Evolutionary conservation across 2,797 vertebrate genomes (phyloP), one percentile per base, ranked within the genome.

Genomic region (Falco biarmicus): DNA sequence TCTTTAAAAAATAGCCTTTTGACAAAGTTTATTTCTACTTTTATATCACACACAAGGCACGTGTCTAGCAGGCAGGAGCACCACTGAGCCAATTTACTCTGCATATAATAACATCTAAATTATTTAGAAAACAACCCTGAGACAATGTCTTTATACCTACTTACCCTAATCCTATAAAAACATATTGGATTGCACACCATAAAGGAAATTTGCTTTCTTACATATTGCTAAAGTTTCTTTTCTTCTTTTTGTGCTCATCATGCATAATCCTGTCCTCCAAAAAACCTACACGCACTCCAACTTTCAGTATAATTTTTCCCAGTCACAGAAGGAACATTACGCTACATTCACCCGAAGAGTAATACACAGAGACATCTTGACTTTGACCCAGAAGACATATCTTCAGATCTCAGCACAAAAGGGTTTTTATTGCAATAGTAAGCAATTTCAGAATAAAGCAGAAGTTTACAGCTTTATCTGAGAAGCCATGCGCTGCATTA

Each of bases 391-490:
- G 32, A 41, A 59, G 76, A 69, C 4, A 0, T 21, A 69, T 89
- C 94, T 89, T 78, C 48, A 80, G 54, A 84, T 89, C 91, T 93
- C 77, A 89, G 78, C 61, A 87, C 32, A 70, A 77, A 89, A 79
- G 43, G 31, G 20, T 9, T 66, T 84, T 92, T 94, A 70, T 77
- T 96, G 96, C 95, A 64, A 25, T 1, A 64, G 83, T 75, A 93
- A 94, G 91, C 89, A 92, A 24, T 94, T 96, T 77, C 60, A 12
- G 24, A n/a, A 41, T 51, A 73, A 88, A 90, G 85, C 39, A 43
- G 65, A 37, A 91, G 68, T 77, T 89, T 51, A 86, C 63, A 84
- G 65, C 89, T 95, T 66, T n/a, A 85, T 85, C 64, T 22, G 48
- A 75, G 63, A 41, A 71, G 79, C 41, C 15, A 43, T 2, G 20